Percentiles rank a stretch among this genome's conserved stretches.
Conservation (phyloP, 2,888 invertebrate genomes). For the Anticlea derivata region DNA sequence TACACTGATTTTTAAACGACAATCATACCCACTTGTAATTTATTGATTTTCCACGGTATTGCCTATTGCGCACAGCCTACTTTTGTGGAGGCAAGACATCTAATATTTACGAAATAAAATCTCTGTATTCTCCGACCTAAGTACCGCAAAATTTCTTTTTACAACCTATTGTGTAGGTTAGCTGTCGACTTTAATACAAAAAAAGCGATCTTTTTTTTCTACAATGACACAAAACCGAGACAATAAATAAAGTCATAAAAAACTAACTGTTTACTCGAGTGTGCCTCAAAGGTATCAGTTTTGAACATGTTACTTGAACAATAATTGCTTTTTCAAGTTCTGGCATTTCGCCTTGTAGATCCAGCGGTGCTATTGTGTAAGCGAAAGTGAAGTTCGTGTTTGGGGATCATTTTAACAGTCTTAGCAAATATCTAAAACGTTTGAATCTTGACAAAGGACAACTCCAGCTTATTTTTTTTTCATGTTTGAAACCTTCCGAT, state of each 20-base stretch:
- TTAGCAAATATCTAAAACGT: too few relatives aligned
- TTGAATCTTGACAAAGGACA: too few relatives aligned
- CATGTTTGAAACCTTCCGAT: too few relatives aligned
- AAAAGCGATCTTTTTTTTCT: slow-evolving; percentile 27
- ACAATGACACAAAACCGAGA: slow-evolving; percentile 38
- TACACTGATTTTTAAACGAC: too few relatives aligned
- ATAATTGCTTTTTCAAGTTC: slow-evolving; percentile 46
- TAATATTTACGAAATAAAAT: slow-evolving; percentile 9
- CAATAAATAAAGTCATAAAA: slow-evolving; percentile 46
- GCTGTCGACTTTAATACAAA: slow-evolving; percentile 34
- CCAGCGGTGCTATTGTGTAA: too few relatives aligned
- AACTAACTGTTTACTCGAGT: slow-evolving; percentile 39
- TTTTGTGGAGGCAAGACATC: too few relatives aligned
- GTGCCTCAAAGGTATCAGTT: slow-evolving; percentile 41
- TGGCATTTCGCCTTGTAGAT: slow-evolving; percentile 43
- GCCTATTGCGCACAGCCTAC: too few relatives aligned
- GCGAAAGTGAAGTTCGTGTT: too few relatives aligned
- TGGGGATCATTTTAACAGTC: too few relatives aligned
- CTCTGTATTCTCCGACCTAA: slow-evolving; percentile 6
- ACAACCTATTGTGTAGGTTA: slow-evolving; percentile 31
- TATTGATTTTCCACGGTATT: too few relatives aligned
- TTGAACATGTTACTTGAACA: slow-evolving; percentile 35
- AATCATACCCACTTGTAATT: too few relatives aligned
- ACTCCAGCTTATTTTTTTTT: too few relatives aligned
- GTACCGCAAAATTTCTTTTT: slow-evolving; percentile 25